Evolutionary conservation across 2,113 vertebrate genomes (phyloP), one percentile per base, ranked within the genome.

Genomic region (Ariopsis seemanni): DNA sequence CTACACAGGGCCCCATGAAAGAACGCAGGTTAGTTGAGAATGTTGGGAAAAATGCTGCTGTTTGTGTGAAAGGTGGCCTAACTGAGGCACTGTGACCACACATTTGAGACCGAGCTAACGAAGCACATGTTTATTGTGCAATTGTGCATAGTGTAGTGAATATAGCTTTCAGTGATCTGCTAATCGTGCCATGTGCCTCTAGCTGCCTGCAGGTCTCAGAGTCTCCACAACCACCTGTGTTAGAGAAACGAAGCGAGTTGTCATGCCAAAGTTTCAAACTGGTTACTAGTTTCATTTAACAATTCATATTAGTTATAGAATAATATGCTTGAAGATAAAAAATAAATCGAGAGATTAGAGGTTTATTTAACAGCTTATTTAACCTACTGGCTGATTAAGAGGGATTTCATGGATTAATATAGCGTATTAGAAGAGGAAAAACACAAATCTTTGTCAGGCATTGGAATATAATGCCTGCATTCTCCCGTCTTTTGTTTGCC

Each of bases 91-190:
- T 18, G 22, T 60, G 25, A 15, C 63, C 53, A 30, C 75, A 71
- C 63, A 57, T 81, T 71, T 71, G 12, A 81, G 15, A 86, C 85
- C 65, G 50, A 69, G 22, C 7, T 86, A 82, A 58, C 65, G 34
- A 86, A 42, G 65, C 52, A 69, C 85, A 82, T 55, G 34, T 34
- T 86, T 71, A 86, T 82, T 86, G 78, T 30, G 85, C 15, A 86
- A 60, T 81, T 71, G 53, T 72, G 85, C 65, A 86, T 60, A 81
- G 53, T 48, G 77, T 82, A n/a, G 5, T 60, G 55, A 62, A 8
- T 42, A 50, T 3, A 63, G 25, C 48, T 53, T 12, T 65, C 18
- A 86, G 22, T 42, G 17, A 60, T 22, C 65, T 57, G 50, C 42
- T 65, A 63, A 69, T 79, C 50, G n/a, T 34, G 22, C 86, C 89